A percentile compares a stretch with the other conserved stretches of the same genome.
These are phyloP conservation scores for Eupithecia pulchellata DNA, from an alignment of 2,888 invertebrate genomes.

Conservation along the genomic window DNA sequence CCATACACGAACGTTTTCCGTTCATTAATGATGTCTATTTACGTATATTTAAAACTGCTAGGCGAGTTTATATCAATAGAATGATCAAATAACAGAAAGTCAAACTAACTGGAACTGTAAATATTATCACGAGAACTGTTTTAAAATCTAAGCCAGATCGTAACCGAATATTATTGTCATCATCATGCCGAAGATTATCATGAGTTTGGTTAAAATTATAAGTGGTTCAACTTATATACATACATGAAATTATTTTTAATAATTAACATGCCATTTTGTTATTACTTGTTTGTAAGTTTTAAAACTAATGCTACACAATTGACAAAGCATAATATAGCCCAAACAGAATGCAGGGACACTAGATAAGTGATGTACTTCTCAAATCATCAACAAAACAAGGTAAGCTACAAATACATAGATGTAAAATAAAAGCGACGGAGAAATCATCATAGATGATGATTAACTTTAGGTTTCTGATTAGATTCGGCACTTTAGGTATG, in stretches of 20 bases:
- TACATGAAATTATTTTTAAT: background rate
- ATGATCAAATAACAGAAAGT: conserved; percentile 50
- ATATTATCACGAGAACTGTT: conserved; percentile 53
- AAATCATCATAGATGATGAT: background rate
- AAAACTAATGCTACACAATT: background rate
- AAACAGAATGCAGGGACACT: background rate
- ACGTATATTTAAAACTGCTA: background rate
- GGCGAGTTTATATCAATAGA: conserved; percentile 22
- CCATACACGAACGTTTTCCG: background rate
- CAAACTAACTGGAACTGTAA: conserved; percentile 56
- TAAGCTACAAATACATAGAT: background rate
- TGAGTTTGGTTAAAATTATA: background rate
- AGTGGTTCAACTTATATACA: background rate
- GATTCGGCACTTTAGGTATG: conserved; percentile 1
- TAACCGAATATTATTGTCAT: conserved; percentile 17
- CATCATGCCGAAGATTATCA: background rate
- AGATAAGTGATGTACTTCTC: background rate
- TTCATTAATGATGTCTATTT: background rate
- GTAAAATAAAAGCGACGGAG: background rate
- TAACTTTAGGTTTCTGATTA: conserved; percentile 1
- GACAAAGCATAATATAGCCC: background rate
- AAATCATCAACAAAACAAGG: background rate
- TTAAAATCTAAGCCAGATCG: conserved; percentile 30
- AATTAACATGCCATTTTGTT: background rate
- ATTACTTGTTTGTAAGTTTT: background rate